Evolutionary conservation across 1,140 invertebrate genomes (phyloP).

Genomic region (Drosophila pallidifrons): DNA sequence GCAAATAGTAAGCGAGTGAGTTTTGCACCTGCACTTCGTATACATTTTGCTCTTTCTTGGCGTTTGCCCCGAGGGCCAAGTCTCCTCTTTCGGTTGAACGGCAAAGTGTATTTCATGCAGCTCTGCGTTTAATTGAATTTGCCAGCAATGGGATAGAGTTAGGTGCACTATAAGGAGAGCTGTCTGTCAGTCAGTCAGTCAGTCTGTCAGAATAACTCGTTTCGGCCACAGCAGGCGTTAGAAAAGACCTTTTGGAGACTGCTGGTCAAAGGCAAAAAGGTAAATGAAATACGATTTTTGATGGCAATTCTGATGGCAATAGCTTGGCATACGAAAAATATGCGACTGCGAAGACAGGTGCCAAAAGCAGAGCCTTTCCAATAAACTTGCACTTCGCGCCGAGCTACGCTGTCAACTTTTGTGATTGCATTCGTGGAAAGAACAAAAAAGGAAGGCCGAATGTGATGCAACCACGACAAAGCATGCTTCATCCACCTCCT

Average conservation of each 20-base stretch:
- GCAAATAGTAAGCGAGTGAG: not conserved
- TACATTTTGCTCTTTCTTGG: conserved; percentile 7
- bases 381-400: conserved; percentile 27
- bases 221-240: conserved; percentile 18
- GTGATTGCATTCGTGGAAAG: conserved; percentile 48
- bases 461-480: conserved; percentile 26
- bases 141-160: conserved; percentile 46
- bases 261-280: conserved; percentile 21
- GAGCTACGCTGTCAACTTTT: conserved; percentile 27
- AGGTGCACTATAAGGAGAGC: not conserved
- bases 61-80: conserved; percentile 8
- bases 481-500: not conserved
- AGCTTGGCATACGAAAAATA: not conserved
- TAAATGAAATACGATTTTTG: conserved; percentile 44
- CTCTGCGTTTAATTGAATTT: conserved; percentile 81
- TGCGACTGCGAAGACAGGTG: conserved; percentile 24
- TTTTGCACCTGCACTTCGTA: conserved; percentile 11
- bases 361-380: conserved; percentile 43
- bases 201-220: not conserved
- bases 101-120: conserved; percentile 76
- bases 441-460: conserved; percentile 25
- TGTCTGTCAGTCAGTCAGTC: conserved; percentile 30
- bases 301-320: conserved; percentile 21
- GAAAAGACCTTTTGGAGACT: conserved; percentile 11
- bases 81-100: conserved; percentile 14